Evolutionary conservation across 1,140 invertebrate species (phyloP), one percentile per base, ranked within the genome.

Genomic region (Panagrolaimus sp.): DNA sequence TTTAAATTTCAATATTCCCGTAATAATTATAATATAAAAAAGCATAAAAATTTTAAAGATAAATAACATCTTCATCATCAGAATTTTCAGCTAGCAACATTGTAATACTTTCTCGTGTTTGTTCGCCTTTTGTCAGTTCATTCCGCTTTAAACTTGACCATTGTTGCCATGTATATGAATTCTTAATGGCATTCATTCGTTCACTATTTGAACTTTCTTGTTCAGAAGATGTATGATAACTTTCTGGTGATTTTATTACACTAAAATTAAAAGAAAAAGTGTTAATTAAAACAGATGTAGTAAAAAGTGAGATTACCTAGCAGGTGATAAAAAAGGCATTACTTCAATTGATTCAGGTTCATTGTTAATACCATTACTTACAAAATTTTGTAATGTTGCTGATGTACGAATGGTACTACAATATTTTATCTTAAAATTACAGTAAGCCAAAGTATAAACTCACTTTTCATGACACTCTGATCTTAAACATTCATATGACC

Each of bases 31-130:
- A n/a, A n/a, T n/a, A n/a, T n/a, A n/a, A n/a, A n/a, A 38, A 38
- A 38, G 7, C 31, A 38, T 38, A 38, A 38, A 38, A 38, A 38
- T 38, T 14, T 27, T 57, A 57, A 25, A 57, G 51, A 57, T 57
- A 57, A 57, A 57, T 57, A 16, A 57, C 51, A 27, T 57, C 51
- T 25, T 57, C 51, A 25, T 57, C 51, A 57, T 57, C 51, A 11
- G 51, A 57, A 57, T 57, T 57, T 57, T 57, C 51, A 5, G 51
- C 51, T 1, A 57, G 27, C n/a, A 57, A 27, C 51, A 57, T 57
- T 57, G 51, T 57, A 20, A 57, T 20, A 57, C 51, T 57, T 14
- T 57, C 51, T 57, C 51, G 14, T 20, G 51, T 57, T 20, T 27
- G 20, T 20, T 57, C 20, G n/a, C 51, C 20, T 9, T 27, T 20